phyloP scores from a whole-genome alignment of 2,888 invertebrate species.

The Philhelius pedissequus region DNA sequence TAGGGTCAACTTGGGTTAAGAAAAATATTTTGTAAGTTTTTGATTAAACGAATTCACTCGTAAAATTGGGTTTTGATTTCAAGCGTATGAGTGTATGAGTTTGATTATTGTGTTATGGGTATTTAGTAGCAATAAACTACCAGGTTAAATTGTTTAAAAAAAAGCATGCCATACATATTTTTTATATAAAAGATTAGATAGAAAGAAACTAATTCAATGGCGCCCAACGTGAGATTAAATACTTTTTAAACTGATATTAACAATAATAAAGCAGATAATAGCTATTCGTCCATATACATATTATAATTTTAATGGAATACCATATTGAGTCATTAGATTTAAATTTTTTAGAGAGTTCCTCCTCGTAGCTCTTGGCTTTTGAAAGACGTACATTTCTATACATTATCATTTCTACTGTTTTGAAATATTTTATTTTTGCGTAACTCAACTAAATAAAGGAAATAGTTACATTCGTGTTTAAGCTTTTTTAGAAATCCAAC shows the following conservation, averaged over 20 bases:
- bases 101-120: not conserved
- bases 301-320: too few relatives aligned
- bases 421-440: too few relatives aligned
- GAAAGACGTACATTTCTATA: too few relatives aligned
- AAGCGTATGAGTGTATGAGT: not conserved
- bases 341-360: too few relatives aligned
- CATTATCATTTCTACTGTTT: too few relatives aligned
- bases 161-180: not conserved
- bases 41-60: not conserved
- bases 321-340: too few relatives aligned
- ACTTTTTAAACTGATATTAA: not conserved
- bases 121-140: not conserved
- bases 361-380: too few relatives aligned
- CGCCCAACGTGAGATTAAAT: not conserved
- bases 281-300: too few relatives aligned
- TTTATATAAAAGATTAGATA: not conserved
- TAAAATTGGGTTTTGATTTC: not conserved
- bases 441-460: too few relatives aligned
- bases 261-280: too few relatives aligned
- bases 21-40: constrained; percentile 3
- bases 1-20: constrained; percentile 60
- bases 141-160: not conserved
- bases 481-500: too few relatives aligned
- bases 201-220: not conserved
- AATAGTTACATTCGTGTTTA: too few relatives aligned